These are phyloP conservation scores for Apotomis capreana DNA, from an alignment of 2,888 invertebrate species.

Conservation along the genomic window DNA sequence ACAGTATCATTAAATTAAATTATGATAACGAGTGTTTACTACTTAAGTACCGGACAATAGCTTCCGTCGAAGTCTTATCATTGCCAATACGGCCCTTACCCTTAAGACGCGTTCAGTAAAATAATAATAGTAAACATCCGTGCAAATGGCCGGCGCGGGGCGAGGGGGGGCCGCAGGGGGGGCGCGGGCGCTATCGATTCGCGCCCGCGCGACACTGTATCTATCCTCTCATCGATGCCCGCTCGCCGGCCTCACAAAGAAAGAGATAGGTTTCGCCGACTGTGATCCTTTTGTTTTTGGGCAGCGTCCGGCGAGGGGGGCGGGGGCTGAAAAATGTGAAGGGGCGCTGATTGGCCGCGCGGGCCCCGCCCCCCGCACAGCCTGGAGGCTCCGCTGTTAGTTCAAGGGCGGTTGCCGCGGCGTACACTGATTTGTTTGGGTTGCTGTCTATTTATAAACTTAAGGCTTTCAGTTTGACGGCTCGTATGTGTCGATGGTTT, in stretches of 20 bases:
- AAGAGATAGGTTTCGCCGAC: conserved; percentile 84
- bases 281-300: conserved; percentile 84
- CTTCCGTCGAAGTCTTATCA: conserved; percentile 21
- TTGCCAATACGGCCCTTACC: conserved; percentile 72
- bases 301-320: conserved; percentile 83
- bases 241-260: conserved; percentile 81
- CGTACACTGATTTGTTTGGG: conserved; percentile 73
- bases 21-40: background rate
- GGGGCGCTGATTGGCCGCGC: conserved; percentile 80
- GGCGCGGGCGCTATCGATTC: conserved; percentile 70
- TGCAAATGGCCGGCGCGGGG: conserved; percentile 81
- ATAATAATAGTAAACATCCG: conserved; percentile 83
- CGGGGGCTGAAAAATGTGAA: conserved; percentile 82
- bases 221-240: conserved; percentile 83
- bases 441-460: conserved; percentile 47
- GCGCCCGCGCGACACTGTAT: conserved; percentile 83
- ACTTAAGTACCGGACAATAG: background rate
- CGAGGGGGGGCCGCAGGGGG: conserved; percentile 51
- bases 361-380: conserved; percentile 69
- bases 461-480: background rate
- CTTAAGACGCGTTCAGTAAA: conserved; percentile 80
- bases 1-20: background rate
- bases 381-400: conserved; percentile 64
- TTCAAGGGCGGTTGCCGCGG: conserved; percentile 80
- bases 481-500: background rate